Base-by-base conservation (phyloP, 2,113 vertebrate genomes). In the Circaetus cinerascens region DNA sequence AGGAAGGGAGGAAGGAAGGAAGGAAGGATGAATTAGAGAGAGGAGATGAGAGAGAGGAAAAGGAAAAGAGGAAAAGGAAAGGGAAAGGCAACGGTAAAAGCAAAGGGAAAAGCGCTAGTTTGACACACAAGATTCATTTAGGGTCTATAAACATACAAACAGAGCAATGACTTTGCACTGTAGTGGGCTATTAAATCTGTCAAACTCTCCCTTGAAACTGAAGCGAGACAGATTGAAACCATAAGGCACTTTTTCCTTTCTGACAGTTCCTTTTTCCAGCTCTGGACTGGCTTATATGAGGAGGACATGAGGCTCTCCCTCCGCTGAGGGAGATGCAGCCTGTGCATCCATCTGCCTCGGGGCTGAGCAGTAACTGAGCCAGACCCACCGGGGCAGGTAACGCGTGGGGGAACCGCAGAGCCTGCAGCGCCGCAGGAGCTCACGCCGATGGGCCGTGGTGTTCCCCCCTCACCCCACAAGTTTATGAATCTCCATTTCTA, bases 351-450 rank as follows among this genome's bases (percentile, higher is more conserved):
- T 6, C 36, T 57, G 13, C 64, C 48, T 36, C 2, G 3, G 43
- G 45, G 40, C 29, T 25, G 30, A 68, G 40, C 46, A 36, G 10
- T 27, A n/a, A 36, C 63, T 26, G 27, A 21, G 38, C 22, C n/a
- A 55, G 46, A 34, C 13, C 14, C 18, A 7, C 13, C 0, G 2
- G 1, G 32, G 32, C 41, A 50, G 46, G n/a, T 25, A 43, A n/a
- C 2, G 0, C 2, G 2, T 1, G 3, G 41, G 21, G n/a, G 48
- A 29, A 11, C 10, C 2, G 36, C 43, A 8, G 13, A 34, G 26
- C 19, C 53, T 11, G 19, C 15, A 12, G 32, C 1, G 7, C 45
- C 27, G 38, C 34, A 10, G 38, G 23, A 34, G 27, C 53, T 41
- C 53, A 13, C 15, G 5, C 32, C 7, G 10, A 20, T 0, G 9